Evolutionary conservation across 2,797 vertebrate genomes (phyloP), one percentile per base, ranked within the genome.

Genomic region (Acrossocheilus fasciatus): DNA sequence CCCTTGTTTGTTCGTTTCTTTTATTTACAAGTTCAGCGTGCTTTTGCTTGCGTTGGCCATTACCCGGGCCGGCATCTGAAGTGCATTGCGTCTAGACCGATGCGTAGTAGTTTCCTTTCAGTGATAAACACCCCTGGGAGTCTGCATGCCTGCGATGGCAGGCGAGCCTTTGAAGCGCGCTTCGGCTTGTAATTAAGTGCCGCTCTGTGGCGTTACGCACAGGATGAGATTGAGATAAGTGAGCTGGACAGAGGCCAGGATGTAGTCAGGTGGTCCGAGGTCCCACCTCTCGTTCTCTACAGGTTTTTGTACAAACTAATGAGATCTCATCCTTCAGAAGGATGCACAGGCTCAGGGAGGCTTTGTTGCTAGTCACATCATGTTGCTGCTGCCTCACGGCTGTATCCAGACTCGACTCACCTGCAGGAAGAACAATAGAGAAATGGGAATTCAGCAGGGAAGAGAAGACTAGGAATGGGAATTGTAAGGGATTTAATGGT

Each of bases 141-240:
- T 82, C 81, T 75, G 30, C 17, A n/a, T 69, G 36, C 47, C 11
- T 39, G 75, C 54, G 57, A 62, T 57, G 80, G 80, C 88, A 89
- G 91, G 88, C 83, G 89, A 89, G 92, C 85, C 88, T 86, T 80
- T 89, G 76, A 87, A 87, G 89, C 78, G 91, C 81, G 90, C 91
- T 92, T 94, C 89, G 69, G 90, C 91, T 93, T 91, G 88, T 95
- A 95, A 96, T 95, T 95, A 95, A 94, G 92, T 95, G 93, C 90
- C 92, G 91, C 92, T 93, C 92, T 87, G 76, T 91, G 91, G 87
- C 90, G 88, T 79, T 52, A 90, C 87, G 88, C 90, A 52, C 85
- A 45, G 90, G 92, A 95, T 95, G 92, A 93, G 91, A 94, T 93
- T 94, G 91, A 94, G 94, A 93, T 95, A 95, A 95, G 93, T 93